These are phyloP conservation scores for Myotis findleyi DNA, from an alignment of 2,797 vertebrate genomes.

Conservation along the genomic window DNA sequence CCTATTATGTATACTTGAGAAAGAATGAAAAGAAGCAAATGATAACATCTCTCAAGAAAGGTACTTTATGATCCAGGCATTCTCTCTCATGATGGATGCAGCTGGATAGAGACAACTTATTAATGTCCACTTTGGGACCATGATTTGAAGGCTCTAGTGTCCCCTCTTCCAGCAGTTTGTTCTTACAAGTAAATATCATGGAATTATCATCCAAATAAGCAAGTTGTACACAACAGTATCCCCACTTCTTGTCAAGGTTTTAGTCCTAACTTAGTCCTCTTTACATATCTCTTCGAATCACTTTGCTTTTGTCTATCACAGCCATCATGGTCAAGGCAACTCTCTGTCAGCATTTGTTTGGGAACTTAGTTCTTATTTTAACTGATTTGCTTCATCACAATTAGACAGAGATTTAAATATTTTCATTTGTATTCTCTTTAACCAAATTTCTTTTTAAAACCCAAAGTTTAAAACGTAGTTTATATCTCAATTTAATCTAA, in stretches of 20 bases:
- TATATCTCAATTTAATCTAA: not conserved
- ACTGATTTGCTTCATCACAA: not conserved
- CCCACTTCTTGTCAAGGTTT: not conserved
- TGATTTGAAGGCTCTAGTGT: too few species aligned
- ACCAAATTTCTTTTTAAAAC: not conserved
- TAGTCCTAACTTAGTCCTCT: accelerated
- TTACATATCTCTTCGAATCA: not conserved
- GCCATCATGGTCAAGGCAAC: not conserved
- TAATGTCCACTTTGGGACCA: not conserved
- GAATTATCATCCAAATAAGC: not conserved
- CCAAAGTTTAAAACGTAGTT: not conserved
- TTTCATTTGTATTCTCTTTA: conserved; percentile 22
- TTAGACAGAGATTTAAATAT: conserved; percentile 6
- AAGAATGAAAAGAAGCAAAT: not conserved
- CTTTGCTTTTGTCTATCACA: not conserved
- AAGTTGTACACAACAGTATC: not conserved
- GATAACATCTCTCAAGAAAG: not conserved
- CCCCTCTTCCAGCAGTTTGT: not conserved
- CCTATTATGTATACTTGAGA: not conserved
- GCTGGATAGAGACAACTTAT: not conserved
- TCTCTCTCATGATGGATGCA: not conserved
- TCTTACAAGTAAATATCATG: not conserved
- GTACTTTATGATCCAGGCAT: not conserved
- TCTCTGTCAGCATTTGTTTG: not conserved
- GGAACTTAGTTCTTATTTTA: not conserved